phyloP scores from a whole-genome alignment of 2,113 vertebrate genomes.

The pig (Sus scrofa) region T2T-Sscrofa CM000824.6:47426501-47427000 shows the following conservation, averaged over 20 bases:
- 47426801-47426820: conserved; percentile 1
- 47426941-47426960: neutral
- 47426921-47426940: neutral
- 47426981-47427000: neutral
- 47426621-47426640: neutral
- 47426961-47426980: neutral
- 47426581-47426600: neutral
- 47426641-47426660: neutral
- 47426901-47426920: neutral
- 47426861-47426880: neutral
- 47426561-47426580: neutral
- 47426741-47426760: neutral
- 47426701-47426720: neutral
- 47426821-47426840: neutral
- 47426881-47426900: neutral
- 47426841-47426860: neutral
- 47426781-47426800: conserved; percentile 72
- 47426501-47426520: neutral
- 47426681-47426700: neutral
- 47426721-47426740: neutral
- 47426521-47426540: neutral
- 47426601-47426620: neutral
- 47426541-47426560: neutral
- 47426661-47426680: neutral
- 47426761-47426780: neutral